phyloP scores from a whole-genome alignment of 2,888 invertebrate species.

The Trileptium ribeirensis region DNA sequence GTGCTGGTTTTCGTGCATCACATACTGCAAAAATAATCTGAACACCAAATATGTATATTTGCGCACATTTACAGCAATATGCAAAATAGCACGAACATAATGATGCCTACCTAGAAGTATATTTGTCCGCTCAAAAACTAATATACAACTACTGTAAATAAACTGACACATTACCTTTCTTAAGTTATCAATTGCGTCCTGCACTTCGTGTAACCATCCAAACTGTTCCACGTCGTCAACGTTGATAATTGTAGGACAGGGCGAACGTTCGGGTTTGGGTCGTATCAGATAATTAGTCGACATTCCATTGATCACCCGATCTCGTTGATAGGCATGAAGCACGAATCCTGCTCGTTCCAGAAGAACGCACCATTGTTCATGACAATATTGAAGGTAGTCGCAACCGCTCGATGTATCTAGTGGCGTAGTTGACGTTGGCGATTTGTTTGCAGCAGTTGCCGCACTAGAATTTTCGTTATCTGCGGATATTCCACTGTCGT shows the following conservation, averaged over 20 bases:
- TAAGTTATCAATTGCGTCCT: constrained; percentile 65
- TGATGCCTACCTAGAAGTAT: no score
- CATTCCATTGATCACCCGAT: background rate
- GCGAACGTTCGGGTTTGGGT: background rate
- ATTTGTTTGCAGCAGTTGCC: background rate
- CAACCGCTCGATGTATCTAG: background rate
- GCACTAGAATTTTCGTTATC: background rate
- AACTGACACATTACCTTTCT: no score
- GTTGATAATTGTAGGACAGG: constrained; percentile 62
- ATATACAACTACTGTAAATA: no score
- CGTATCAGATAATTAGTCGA: constrained; percentile 6
- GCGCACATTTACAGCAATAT: no score
- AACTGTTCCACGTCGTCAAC: constrained; percentile 61
- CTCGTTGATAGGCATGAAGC: background rate
- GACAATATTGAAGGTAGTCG: background rate
- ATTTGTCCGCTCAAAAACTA: no score
- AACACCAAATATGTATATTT: no score
- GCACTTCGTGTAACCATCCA: constrained; percentile 55
- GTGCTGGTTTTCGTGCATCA: no score
- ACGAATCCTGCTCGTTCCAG: background rate
- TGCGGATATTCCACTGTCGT: background rate
- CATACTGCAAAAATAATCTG: no score
- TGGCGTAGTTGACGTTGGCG: background rate
- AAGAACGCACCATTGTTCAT: background rate
- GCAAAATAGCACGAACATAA: no score